Percentiles rank a stretch among this genome's conserved stretches.
These are phyloP conservation scores for Acromyrmex heyeri DNA, from an alignment of 1,140 invertebrate species.

Conservation along the genomic window DNA sequence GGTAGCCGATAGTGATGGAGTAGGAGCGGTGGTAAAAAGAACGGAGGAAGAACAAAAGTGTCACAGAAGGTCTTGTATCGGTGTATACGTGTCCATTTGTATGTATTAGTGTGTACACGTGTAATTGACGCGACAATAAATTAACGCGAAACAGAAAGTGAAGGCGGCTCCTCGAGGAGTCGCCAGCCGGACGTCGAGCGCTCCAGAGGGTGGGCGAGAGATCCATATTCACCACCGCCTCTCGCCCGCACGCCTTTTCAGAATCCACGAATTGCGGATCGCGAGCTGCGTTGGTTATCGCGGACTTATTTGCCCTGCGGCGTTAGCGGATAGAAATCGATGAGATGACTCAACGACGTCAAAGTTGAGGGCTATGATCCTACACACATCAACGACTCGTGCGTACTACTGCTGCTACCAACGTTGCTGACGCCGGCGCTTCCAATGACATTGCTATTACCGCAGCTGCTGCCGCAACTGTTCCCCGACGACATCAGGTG, in stretches of 20 bases:
- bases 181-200: constrained; percentile 57
- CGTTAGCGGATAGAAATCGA: constrained; percentile 83
- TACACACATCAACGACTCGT: constrained; percentile 86
- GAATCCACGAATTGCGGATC: neutral
- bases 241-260: constrained; percentile 21
- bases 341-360: constrained; percentile 84
- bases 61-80: constrained; percentile 71
- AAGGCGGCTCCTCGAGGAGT: constrained; percentile 67
- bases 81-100: constrained; percentile 36
- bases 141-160: constrained; percentile 57
- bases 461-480: constrained; percentile 61
- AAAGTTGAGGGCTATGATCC: constrained; percentile 86
- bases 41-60: constrained; percentile 67
- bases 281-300: constrained; percentile 15
- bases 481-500: constrained; percentile 61
- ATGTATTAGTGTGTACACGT: constrained; percentile 39
- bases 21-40: constrained; percentile 41
- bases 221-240: constrained; percentile 21
- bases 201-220: constrained; percentile 52
- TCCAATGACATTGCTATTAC: constrained; percentile 70
- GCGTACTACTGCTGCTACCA: constrained; percentile 80
- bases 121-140: constrained; percentile 84
- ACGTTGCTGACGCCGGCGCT: constrained; percentile 65
- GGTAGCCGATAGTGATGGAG: constrained; percentile 5
- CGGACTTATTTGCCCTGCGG: constrained; percentile 66